These are phyloP conservation scores for Momotus momota DNA, from an alignment of 2,797 vertebrate genomes.

Conservation along the genomic window DNA sequence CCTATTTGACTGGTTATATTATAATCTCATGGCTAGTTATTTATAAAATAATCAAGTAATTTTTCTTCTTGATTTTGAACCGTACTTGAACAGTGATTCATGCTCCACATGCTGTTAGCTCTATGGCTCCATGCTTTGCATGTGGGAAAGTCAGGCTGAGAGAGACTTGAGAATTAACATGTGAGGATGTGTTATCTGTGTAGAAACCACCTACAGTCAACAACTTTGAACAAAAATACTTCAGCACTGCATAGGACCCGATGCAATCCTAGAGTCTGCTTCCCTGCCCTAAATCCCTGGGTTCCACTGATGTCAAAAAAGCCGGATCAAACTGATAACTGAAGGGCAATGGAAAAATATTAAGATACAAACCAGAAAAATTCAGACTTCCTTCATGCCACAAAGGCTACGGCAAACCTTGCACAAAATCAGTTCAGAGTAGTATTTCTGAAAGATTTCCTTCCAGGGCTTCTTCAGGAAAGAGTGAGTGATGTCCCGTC, in stretches of 20 bases:
- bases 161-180: not conserved
- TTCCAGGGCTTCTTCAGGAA: not conserved
- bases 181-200: slow-evolving; percentile 1
- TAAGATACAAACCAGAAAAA: not conserved
- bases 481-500: not conserved
- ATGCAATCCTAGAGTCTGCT: not conserved
- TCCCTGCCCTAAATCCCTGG: not conserved
- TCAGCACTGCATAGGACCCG: not conserved
- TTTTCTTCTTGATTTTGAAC: not conserved
- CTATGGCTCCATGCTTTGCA: not conserved
- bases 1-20: not conserved
- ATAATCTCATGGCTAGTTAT: not conserved
- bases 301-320: not conserved
- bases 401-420: not conserved
- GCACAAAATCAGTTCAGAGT: not conserved
- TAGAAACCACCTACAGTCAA: not conserved
- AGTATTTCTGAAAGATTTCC: not conserved
- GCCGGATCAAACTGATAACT: not conserved
- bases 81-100: not conserved
- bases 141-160: slow-evolving; percentile 1
- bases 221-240: not conserved
- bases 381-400: not conserved
- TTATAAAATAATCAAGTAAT: not conserved
- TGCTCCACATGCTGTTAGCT: not conserved
- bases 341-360: not conserved